A percentile compares a stretch with the other conserved stretches of the same genome.
Conservation (phyloP, 2,888 invertebrate species). For the Hemithea aestivaria region DNA sequence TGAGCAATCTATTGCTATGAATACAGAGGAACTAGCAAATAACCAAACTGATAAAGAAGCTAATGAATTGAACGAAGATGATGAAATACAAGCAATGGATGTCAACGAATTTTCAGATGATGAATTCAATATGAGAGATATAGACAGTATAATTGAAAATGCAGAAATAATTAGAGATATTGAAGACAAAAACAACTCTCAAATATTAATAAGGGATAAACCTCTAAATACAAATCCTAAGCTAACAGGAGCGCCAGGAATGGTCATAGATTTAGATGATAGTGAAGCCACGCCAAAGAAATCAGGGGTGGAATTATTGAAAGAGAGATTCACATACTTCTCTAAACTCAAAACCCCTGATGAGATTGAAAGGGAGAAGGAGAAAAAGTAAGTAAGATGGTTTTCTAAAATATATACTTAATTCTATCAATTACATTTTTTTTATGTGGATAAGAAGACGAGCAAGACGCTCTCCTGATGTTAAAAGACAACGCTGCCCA, state of each 20-base stretch:
- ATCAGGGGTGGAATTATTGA: constrained; percentile 82
- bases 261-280: constrained; percentile 61
- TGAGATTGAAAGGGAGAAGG: constrained; percentile 74
- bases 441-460: too few species aligned
- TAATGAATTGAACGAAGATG: constrained; percentile 3
- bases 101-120: constrained; percentile 53
- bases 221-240: constrained; percentile 55
- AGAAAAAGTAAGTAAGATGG: constrained; percentile 79
- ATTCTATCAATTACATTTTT: too few species aligned
- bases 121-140: constrained; percentile 58
- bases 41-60: constrained; percentile 1
- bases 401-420: too few species aligned
- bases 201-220: constrained; percentile 36
- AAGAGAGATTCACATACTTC: constrained; percentile 86
- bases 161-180: constrained; percentile 48
- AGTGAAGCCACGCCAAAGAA: constrained; percentile 42
- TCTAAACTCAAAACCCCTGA: constrained; percentile 73
- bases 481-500: too few species aligned
- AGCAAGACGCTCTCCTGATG: too few species aligned
- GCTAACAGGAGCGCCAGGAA: constrained; percentile 74
- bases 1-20: constrained; percentile 28
- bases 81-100: constrained; percentile 21
- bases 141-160: constrained; percentile 59
- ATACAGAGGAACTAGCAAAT: constrained; percentile 10
- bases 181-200: constrained; percentile 33